Evolutionary conservation across 2,888 invertebrate species (phyloP).

Genomic region (Eugnorisma glareosa): DNA sequence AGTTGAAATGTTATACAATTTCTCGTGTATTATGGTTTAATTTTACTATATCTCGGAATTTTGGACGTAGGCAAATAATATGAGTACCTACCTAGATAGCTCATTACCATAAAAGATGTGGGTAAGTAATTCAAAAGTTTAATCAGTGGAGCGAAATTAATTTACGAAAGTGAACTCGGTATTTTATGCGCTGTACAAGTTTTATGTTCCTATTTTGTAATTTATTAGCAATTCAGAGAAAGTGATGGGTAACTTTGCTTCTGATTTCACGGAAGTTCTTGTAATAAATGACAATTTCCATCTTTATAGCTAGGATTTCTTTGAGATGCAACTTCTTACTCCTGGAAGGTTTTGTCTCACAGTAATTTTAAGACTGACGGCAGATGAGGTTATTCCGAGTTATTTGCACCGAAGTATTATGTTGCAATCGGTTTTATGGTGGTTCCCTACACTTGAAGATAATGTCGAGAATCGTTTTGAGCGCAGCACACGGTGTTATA

Average conservation of each 20-base stretch:
- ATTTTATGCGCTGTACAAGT: slow-evolving; percentile 15
- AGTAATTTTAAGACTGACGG: background rate
- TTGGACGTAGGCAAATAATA: slow-evolving; percentile 9
- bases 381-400: background rate
- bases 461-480: background rate
- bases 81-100: slow-evolving; percentile 9
- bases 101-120: slow-evolving; percentile 32
- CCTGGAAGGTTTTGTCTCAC: background rate
- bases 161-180: slow-evolving; percentile 37
- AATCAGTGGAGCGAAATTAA: slow-evolving; percentile 53
- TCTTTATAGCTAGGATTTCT: background rate
- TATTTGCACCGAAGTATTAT: background rate
- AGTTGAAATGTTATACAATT: slow-evolving; percentile 32
- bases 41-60: slow-evolving; percentile 19
- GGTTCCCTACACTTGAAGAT: background rate
- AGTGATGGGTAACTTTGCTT: background rate
- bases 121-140: slow-evolving; percentile 31
- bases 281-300: background rate
- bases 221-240: slow-evolving; percentile 27
- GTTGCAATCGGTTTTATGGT: background rate
- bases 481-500: too few relatives aligned
- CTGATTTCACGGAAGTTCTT: background rate
- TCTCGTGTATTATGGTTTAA: slow-evolving; percentile 14
- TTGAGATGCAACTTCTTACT: background rate
- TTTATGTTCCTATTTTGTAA: slow-evolving; percentile 27